These are phyloP conservation scores for Isichthys henryi DNA, from an alignment of 2,113 vertebrate species.

Conservation along the genomic window DNA sequence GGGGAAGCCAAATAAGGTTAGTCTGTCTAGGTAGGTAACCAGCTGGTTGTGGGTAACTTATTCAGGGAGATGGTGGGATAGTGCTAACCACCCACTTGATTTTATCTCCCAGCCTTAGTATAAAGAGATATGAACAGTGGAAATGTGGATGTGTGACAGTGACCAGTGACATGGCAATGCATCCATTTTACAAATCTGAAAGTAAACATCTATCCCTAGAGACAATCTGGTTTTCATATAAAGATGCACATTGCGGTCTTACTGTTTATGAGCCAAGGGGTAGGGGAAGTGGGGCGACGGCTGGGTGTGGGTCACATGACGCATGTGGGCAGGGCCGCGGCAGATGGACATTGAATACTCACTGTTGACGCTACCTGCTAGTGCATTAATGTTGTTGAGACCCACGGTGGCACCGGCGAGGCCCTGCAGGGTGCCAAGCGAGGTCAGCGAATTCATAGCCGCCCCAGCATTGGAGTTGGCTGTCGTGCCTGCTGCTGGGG, in stretches of 20 bases:
- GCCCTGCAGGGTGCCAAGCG: conserved; percentile 87
- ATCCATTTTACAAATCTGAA: not conserved
- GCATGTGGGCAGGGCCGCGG: not conserved
- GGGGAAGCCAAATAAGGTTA: not conserved
- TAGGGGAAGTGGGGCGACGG: not conserved
- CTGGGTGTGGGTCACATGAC: conserved; percentile 5
- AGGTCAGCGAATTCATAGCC: conserved; percentile 90
- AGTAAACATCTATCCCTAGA: not conserved
- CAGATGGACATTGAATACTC: conserved; percentile 58
- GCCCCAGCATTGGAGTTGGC: conserved; percentile 79
- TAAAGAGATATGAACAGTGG: not conserved
- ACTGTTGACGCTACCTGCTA: conserved; percentile 87
- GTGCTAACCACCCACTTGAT: not conserved
- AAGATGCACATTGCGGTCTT: not conserved
- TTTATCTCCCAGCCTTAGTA: not conserved
- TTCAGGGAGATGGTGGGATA: not conserved
- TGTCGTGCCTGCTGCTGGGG: conserved; percentile 70
- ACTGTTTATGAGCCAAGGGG: not conserved
- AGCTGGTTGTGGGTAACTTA: not conserved
- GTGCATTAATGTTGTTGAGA: conserved; percentile 91
- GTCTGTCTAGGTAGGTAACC: not conserved
- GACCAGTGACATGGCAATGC: not conserved
- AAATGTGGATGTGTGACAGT: not conserved
- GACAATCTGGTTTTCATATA: not conserved
- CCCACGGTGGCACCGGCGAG: conserved; percentile 83